These are phyloP conservation scores for Cephus nigrinus DNA, from an alignment of 2,888 invertebrate species.

Conservation along the genomic window DNA sequence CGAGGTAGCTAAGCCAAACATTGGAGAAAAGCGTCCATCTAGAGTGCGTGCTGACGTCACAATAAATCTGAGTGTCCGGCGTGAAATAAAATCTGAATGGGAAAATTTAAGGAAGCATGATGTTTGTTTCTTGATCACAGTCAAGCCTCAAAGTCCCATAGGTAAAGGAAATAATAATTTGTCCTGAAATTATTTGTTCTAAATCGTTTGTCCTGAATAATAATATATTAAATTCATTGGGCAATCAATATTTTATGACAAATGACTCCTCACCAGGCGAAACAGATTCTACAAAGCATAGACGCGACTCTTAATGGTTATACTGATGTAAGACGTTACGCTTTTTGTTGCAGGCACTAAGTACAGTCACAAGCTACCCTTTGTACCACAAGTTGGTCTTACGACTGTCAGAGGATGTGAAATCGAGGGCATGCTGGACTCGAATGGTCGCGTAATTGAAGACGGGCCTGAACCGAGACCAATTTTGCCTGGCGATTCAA, in stretches of 20 bases:
- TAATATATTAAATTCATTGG: no score
- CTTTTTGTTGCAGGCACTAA: conserved; percentile 72
- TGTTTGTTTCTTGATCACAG: conserved; percentile 95
- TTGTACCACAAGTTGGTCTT: conserved; percentile 93
- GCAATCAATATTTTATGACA: no score
- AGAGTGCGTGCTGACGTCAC: conserved; percentile 95
- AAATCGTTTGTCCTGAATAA: no score
- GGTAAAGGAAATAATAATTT: conserved; percentile 66
- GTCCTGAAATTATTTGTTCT: no score
- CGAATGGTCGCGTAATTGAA: conserved; percentile 94
- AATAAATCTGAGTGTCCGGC: conserved; percentile 89
- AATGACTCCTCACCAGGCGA: no score
- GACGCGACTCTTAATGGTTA: neutral
- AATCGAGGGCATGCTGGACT: conserved; percentile 97
- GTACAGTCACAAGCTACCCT: conserved; percentile 84
- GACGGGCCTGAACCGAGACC: conserved; percentile 94
- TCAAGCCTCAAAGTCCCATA: conserved; percentile 85
- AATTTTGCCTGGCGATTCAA: conserved; percentile 84
- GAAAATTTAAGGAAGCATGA: conserved; percentile 96
- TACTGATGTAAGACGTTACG: neutral
- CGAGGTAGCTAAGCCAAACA: conserved; percentile 92
- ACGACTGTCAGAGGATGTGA: conserved; percentile 96
- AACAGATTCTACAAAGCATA: neutral
- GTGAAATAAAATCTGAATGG: conserved; percentile 96
- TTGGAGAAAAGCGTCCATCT: conserved; percentile 95